Percentiles rank a stretch among this genome's conserved stretches.
phyloP scores from a whole-genome alignment of 2,797 vertebrate genomes.

The Sebastiscus albofasciatus region DNA sequence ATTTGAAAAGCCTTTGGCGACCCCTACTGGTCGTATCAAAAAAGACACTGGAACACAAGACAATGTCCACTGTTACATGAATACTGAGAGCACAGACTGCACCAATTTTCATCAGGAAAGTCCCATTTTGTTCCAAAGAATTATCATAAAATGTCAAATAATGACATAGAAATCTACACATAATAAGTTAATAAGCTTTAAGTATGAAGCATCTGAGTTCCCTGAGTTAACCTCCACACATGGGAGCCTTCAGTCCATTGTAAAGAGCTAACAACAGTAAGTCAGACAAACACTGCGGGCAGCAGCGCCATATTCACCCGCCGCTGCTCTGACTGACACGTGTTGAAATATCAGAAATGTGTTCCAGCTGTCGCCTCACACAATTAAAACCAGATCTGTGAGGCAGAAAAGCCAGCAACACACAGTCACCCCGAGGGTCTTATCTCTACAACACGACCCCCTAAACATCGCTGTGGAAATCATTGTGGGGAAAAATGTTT shows the following conservation, averaged over 20 bases:
- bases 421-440: neutral
- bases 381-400: slow-evolving; percentile 38
- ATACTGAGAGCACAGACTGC: neutral
- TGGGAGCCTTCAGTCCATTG: neutral
- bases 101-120: neutral
- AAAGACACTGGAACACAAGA: neutral
- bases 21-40: neutral
- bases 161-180: no score
- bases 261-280: slow-evolving; percentile 41
- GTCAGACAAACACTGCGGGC: slow-evolving; percentile 44
- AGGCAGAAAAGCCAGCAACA: neutral
- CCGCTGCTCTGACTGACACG: slow-evolving; percentile 46
- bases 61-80: neutral
- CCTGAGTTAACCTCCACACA: slow-evolving; percentile 17
- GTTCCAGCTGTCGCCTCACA: slow-evolving; percentile 60
- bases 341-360: slow-evolving; percentile 65
- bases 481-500: slow-evolving; percentile 43
- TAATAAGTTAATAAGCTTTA: no score
- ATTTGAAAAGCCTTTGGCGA: neutral
- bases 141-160: no score
- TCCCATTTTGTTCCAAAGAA: neutral
- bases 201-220: no score
- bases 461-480: slow-evolving; percentile 29
- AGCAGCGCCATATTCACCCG: slow-evolving; percentile 6
- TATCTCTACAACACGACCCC: slow-evolving; percentile 15